Evolutionary conservation across 2,113 vertebrate genomes (phyloP), one percentile per base, ranked within the genome.

Genomic region (Mionectes macconnelli): DNA sequence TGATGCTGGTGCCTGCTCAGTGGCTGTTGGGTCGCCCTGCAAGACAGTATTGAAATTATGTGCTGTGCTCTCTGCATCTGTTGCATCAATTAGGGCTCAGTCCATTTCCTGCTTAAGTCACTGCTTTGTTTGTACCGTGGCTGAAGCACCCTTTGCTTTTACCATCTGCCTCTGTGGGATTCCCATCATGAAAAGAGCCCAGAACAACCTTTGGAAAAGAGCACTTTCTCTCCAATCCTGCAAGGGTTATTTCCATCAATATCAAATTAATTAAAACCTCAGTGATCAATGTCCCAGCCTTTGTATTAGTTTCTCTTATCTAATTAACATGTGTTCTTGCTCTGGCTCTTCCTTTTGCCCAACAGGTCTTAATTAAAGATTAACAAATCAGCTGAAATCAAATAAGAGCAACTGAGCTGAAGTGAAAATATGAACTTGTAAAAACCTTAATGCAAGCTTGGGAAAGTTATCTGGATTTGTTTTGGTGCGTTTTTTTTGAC

Each of bases 341-440:
- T 76, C 69, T 79, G 22, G 7, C 44, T 81, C 52, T 90, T 88
- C 72, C 47, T 81, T 94, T 93, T 69, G n/a, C 75, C 83, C 60
- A 20, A 35, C 47, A 90, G 64, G 79, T 84, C 90, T 92, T 93
- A 95, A 95, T 95, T 92, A 92, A 94, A 89, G 75, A 84, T 90
- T 66, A 95, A 92, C 63, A 63, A 55, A 89, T 90, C 92, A 81
- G 24, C 40, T 81, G 60, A 23, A 94, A 75, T 89, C 27, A 18
- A 90, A 14, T 21, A 88, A 70, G 40, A 75, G 31, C 66, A 63
- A 39, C 33, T 6, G 52, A 90, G 44, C 23, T 21, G n/a, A 86
- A 72, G 39, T n/a, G 17, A 89, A 92, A 82, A 87, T 10, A 40
- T 8, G 20, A 89, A 74, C 81, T 83, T 3, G 1, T 12, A 33